These are phyloP conservation scores for Orthonevra nobilis DNA, from an alignment of 2,888 invertebrate species.

Conservation along the genomic window DNA sequence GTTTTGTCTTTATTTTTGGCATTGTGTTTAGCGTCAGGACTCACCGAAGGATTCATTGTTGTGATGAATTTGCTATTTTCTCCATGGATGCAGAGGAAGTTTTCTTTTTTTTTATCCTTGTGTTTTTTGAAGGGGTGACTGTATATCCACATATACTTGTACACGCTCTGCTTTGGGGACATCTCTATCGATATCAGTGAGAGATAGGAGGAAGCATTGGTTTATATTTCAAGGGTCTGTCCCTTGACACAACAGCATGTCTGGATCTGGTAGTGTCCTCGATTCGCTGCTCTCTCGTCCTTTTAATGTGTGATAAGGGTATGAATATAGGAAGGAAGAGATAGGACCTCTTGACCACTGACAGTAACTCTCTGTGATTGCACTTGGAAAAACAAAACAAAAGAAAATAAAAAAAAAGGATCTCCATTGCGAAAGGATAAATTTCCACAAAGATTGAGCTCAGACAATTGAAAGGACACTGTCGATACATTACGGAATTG, in stretches of 20 bases:
- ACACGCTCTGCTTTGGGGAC: slow-evolving; percentile 33
- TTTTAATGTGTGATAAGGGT: neutral
- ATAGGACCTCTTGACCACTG: slow-evolving; percentile 29
- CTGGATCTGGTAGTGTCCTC: slow-evolving; percentile 37
- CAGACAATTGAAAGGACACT: slow-evolving; percentile 1
- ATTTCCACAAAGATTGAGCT: neutral
- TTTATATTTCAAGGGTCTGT: slow-evolving; percentile 47
- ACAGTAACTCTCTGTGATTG: slow-evolving; percentile 39
- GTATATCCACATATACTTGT: slow-evolving; percentile 32
- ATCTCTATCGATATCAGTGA: slow-evolving; percentile 41
- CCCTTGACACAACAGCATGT: slow-evolving; percentile 54
- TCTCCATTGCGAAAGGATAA: neutral
- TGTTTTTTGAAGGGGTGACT: slow-evolving; percentile 13
- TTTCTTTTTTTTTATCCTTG: slow-evolving; percentile 18
- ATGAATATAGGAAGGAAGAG: neutral
- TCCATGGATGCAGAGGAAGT: slow-evolving; percentile 19
- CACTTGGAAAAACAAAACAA: neutral
- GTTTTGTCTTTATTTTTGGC: slow-evolving; percentile 26
- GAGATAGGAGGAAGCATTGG: slow-evolving; percentile 34
- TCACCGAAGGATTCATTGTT: slow-evolving; percentile 55
- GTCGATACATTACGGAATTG: slow-evolving; percentile 46
- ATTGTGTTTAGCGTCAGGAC: slow-evolving; percentile 10
- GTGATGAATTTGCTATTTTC: slow-evolving; percentile 64
- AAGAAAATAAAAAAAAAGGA: neutral
- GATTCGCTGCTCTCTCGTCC: slow-evolving; percentile 5